phyloP scores from a whole-genome alignment of 2,888 invertebrate species.

The Andricus quercusramuli region DNA sequence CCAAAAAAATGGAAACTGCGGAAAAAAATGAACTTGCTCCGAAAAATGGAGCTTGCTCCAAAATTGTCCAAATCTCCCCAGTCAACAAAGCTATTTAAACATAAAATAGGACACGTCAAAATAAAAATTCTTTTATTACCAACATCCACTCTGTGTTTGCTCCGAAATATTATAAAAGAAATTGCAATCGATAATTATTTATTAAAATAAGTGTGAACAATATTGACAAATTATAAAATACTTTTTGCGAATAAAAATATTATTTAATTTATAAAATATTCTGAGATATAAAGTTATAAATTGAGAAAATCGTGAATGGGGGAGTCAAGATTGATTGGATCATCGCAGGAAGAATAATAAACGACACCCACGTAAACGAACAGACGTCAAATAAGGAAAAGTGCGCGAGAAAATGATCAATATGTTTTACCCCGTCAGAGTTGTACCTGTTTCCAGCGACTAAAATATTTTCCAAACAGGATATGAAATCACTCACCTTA shows the following conservation, averaged over 20 bases:
- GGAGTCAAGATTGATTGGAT: background rate
- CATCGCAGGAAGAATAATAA: background rate
- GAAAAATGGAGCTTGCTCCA: background rate
- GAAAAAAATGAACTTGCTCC: too few relatives aligned
- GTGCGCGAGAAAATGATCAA: background rate
- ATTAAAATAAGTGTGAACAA: background rate
- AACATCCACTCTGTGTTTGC: background rate
- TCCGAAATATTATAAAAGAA: background rate
- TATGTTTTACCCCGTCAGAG: constrained; percentile 29
- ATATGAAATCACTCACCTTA: constrained; percentile 13
- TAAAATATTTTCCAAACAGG: background rate
- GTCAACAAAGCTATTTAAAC: background rate
- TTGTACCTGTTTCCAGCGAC: background rate
- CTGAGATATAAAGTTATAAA: too few relatives aligned
- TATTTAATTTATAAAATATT: too few relatives aligned
- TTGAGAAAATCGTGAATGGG: background rate
- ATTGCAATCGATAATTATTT: background rate
- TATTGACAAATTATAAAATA: background rate
- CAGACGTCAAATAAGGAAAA: constrained; percentile 35
- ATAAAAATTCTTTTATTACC: too few relatives aligned
- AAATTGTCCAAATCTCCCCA: background rate
- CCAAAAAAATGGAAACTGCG: too few relatives aligned
- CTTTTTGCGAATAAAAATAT: background rate
- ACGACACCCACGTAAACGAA: constrained; percentile 34
- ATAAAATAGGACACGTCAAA: too few relatives aligned